phyloP scores from a whole-genome alignment of 2,113 vertebrate species.

The Hyla sarda region DNA sequence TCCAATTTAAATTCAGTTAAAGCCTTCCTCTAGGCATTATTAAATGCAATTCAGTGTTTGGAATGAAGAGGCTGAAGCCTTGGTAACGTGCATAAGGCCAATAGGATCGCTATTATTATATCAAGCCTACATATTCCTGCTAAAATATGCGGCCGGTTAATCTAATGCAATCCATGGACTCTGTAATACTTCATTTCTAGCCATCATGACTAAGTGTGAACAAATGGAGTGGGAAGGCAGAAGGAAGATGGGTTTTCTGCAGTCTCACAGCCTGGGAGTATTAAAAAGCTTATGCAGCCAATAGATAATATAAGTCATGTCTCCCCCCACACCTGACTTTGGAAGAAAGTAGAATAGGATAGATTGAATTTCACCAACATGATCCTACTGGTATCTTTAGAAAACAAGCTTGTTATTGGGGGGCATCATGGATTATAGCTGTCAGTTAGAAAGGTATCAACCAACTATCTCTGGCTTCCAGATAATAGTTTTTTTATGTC shows the following conservation, averaged over 20 bases:
- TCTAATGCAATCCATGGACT: no score
- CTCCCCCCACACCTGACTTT: neutral
- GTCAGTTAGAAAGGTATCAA: neutral
- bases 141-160: neutral
- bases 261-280: no score
- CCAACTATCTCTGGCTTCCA: neutral
- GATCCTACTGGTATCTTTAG: neutral
- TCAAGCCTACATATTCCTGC: neutral
- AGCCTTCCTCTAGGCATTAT: neutral
- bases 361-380: neutral
- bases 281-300: neutral
- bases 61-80: neutral
- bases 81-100: no score
- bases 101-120: neutral
- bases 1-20: neutral
- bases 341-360: neutral
- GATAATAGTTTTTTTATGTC: no score
- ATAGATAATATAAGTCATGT: neutral
- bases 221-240: no score
- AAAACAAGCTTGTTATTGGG: neutral
- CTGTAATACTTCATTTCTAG: no score
- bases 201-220: no score
- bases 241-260: neutral
- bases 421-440: neutral
- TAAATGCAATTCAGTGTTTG: neutral